These are phyloP conservation scores for Carlito syrichta DNA, from an alignment of 2,113 vertebrate species.

Conservation along the genomic window DNA sequence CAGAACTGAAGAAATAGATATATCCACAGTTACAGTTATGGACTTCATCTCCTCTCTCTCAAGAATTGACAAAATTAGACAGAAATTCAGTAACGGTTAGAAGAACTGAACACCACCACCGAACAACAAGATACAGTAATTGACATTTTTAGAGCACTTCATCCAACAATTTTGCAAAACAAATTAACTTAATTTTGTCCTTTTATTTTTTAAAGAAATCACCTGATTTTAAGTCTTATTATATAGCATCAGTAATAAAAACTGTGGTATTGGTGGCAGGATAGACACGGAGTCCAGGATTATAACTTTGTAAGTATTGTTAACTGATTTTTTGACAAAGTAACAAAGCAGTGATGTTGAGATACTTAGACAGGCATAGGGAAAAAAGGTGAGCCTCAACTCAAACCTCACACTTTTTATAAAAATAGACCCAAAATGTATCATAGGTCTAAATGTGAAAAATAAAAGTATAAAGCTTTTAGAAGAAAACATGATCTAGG, in stretches of 20 bases:
- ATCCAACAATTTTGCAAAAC: no score
- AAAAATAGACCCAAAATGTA: no score
- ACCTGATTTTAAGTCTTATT: not conserved
- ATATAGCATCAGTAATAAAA: not conserved
- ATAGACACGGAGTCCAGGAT: not conserved
- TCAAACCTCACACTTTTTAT: no score
- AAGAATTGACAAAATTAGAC: not conserved
- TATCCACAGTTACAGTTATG: not conserved
- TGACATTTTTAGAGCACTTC: not conserved
- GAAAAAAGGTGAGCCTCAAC: no score
- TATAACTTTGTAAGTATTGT: not conserved
- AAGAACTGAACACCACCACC: not conserved
- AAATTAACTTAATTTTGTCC: no score
- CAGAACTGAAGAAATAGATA: not conserved
- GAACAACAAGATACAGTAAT: not conserved
- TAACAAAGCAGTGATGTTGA: no score
- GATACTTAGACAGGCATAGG: no score
- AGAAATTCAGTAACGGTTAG: constrained; percentile 2
- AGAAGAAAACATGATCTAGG: not conserved
- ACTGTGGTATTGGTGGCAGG: not conserved
- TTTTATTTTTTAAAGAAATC: not conserved
- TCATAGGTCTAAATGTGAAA: not conserved
- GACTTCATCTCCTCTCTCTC: not conserved
- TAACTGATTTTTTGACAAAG: not conserved
- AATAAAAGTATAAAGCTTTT: not conserved